phyloP scores from a whole-genome alignment of 2,113 vertebrate species.

The Chaenocephalus aceratus region DNA sequence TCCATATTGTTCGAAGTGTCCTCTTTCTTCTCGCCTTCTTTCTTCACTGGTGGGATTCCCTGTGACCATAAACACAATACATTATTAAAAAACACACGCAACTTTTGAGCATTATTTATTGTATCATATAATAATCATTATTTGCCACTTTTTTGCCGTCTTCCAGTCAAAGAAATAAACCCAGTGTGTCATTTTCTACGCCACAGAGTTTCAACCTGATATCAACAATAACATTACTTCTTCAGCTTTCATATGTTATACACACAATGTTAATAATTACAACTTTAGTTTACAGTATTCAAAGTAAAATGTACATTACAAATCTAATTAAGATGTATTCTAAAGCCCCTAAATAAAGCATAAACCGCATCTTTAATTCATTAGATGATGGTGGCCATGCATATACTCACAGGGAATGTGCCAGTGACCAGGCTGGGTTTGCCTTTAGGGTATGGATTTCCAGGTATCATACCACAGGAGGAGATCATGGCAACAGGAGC shows the following conservation, averaged over 20 bases:
- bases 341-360: not conserved
- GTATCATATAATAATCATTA: too few relatives aligned
- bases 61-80: slow-evolving; percentile 61
- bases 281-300: not conserved
- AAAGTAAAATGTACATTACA: not conserved
- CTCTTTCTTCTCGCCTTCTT: slow-evolving; percentile 91
- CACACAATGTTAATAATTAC: not conserved
- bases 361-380: not conserved
- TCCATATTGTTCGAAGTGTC: slow-evolving; percentile 81
- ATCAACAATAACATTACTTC: not conserved
- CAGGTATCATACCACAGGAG: slow-evolving; percentile 97
- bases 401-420: slow-evolving; percentile 91
- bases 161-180: not conserved
- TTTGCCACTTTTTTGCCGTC: not conserved
- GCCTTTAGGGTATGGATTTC: slow-evolving; percentile 98
- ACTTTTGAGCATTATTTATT: not conserved
- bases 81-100: not conserved
- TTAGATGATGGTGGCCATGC: not conserved
- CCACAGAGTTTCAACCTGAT: not conserved
- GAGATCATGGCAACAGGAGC: slow-evolving; percentile 98
- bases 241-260: not conserved
- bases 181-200: not conserved
- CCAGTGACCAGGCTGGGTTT: slow-evolving; percentile 95
- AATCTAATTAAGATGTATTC: too few relatives aligned
- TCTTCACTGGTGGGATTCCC: slow-evolving; percentile 90